Percentiles rank a stretch among this genome's conserved stretches.
phyloP scores from a whole-genome alignment of 2,888 invertebrate species.

The Litoditis marina region DNA sequence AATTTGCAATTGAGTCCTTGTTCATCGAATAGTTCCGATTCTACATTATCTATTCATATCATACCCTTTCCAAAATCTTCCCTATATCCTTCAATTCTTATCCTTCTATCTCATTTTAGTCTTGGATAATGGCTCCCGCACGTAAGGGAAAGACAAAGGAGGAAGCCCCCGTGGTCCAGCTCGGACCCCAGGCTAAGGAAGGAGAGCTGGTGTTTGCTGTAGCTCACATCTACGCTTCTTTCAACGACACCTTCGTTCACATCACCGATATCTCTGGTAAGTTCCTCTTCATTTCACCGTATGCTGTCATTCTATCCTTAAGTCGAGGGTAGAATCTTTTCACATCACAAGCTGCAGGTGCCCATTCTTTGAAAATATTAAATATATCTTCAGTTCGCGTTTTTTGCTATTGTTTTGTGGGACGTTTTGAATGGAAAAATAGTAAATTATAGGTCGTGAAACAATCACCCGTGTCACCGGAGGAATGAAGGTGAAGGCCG shows the following conservation, averaged over 20 bases:
- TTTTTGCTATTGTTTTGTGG: neutral
- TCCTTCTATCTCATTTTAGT: constrained; percentile 20
- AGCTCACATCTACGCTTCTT: constrained; percentile 98
- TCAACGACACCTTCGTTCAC: constrained; percentile 99
- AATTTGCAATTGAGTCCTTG: no score
- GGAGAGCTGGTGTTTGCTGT: constrained; percentile 98
- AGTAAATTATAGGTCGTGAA: constrained; percentile 63
- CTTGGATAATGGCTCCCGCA: constrained; percentile 75
- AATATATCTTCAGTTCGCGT: neutral
- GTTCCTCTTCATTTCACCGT: constrained; percentile 61
- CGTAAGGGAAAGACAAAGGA: constrained; percentile 93
- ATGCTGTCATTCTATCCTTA: no score
- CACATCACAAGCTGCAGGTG: no score
- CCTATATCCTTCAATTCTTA: no score
- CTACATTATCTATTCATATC: no score
- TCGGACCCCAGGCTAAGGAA: constrained; percentile 67
- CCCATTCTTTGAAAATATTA: neutral
- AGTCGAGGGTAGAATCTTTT: no score
- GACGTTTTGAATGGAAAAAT: constrained; percentile 1
- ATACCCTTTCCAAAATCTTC: no score
- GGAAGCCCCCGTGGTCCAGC: constrained; percentile 90
- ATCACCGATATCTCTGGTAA: constrained; percentile 96
- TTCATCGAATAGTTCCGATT: no score
- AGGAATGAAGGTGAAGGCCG: constrained; percentile 98
- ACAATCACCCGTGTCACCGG: constrained; percentile 78